phyloP scores from a whole-genome alignment of 1,140 invertebrate genomes.

The Brachionus calyciflorus region DNA sequence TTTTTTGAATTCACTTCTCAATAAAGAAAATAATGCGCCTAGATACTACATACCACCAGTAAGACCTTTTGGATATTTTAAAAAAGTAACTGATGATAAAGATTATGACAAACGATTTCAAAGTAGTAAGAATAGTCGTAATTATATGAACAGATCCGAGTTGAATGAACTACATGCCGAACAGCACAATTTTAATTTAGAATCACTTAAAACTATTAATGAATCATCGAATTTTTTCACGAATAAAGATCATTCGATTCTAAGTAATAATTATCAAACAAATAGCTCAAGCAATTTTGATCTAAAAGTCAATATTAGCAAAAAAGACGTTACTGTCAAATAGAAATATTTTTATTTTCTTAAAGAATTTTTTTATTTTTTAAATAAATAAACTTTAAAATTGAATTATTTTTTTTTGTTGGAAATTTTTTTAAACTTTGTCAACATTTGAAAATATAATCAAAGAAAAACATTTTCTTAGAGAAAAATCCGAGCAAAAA shows the following conservation, averaged over 20 bases:
- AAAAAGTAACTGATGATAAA: conserved; percentile 7
- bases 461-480: too few species aligned
- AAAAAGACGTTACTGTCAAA: conserved; percentile 36
- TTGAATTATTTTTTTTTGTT: neutral
- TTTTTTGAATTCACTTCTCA: conserved; percentile 11
- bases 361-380: neutral
- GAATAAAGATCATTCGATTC: conserved; percentile 8
- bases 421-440: too few species aligned
- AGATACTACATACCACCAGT: conserved; percentile 32
- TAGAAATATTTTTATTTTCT: neutral
- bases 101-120: neutral
- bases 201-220: conserved; percentile 35
- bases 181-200: conserved; percentile 21
- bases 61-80: conserved; percentile 28
- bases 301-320: conserved; percentile 21
- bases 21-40: conserved; percentile 31
- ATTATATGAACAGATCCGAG: neutral
- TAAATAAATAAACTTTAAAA: neutral
- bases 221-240: conserved; percentile 28
- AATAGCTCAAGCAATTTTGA: conserved; percentile 35
- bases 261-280: neutral
- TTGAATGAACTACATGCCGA: neutral
- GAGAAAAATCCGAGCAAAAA: too few species aligned
- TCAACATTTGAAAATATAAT: too few species aligned
- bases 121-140: neutral